A percentile compares a stretch with the other conserved stretches of the same genome.
phyloP scores from a whole-genome alignment of 2,113 vertebrate species.

The Silurus asotus region DNA sequence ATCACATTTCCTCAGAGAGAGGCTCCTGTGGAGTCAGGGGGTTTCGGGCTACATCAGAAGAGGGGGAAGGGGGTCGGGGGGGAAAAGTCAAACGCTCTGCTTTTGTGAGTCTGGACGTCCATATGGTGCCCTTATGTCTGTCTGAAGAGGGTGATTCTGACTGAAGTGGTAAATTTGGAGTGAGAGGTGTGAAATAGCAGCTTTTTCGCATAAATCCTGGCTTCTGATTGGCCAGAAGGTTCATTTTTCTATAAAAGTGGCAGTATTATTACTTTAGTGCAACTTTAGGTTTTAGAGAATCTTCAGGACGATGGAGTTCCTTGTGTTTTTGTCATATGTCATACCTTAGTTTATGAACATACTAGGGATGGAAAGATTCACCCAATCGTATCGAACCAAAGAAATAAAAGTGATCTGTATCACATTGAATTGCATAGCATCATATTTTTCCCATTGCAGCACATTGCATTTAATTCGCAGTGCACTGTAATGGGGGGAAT shows the following conservation, averaged over 20 bases:
- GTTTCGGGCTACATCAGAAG: constrained; percentile 52
- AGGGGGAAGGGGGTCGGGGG: constrained; percentile 12
- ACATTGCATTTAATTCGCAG: too few relatives aligned
- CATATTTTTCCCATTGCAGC: too few relatives aligned
- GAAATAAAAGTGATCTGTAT: too few relatives aligned
- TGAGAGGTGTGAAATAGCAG: constrained; percentile 39
- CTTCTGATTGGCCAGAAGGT: not conserved
- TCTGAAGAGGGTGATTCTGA: constrained; percentile 40
- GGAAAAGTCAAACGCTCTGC: constrained; percentile 27
- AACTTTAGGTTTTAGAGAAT: not conserved
- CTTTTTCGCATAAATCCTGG: not conserved
- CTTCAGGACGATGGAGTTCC: not conserved
- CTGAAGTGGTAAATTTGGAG: not conserved
- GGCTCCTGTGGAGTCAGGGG: constrained; percentile 48
- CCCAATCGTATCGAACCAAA: too few relatives aligned
- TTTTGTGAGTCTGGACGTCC: constrained; percentile 50
- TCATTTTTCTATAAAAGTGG: not conserved
- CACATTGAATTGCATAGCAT: too few relatives aligned
- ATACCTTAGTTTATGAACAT: not conserved
- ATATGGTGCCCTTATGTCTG: constrained; percentile 58
- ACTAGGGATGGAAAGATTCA: not conserved
- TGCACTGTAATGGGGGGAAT: too few relatives aligned
- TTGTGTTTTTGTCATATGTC: not conserved
- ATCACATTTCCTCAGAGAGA: constrained; percentile 45
- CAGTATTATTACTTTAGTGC: not conserved